phyloP scores from a whole-genome alignment of 2,113 vertebrate species.

The Xerus inauris region DNA sequence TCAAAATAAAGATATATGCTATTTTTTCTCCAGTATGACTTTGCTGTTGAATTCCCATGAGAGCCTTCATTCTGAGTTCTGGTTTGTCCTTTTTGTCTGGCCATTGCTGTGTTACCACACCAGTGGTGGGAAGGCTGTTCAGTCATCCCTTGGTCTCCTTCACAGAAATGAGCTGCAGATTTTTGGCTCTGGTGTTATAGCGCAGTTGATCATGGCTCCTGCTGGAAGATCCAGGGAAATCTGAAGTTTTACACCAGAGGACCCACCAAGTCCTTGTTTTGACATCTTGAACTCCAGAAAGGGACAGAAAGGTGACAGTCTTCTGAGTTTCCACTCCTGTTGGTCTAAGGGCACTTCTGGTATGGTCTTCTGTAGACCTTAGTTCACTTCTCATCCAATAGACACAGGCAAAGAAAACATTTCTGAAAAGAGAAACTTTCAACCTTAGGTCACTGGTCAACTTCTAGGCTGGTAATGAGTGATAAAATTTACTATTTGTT shows the following conservation, averaged over 20 bases:
- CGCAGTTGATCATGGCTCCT: background rate
- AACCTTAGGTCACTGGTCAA: background rate
- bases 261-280: background rate
- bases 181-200: background rate
- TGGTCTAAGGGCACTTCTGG: background rate
- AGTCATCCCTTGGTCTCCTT: background rate
- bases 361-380: background rate
- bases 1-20: background rate
- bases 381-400: background rate
- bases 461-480: background rate
- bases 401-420: background rate
- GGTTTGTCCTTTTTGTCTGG: background rate
- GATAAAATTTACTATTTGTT: background rate
- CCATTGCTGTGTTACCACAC: background rate
- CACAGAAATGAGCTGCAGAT: background rate
- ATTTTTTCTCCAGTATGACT: background rate
- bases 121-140: background rate
- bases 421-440: background rate
- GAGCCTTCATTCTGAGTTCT: background rate
- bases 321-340: background rate
- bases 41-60: background rate
- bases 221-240: background rate
- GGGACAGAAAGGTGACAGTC: background rate
- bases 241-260: background rate
- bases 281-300: background rate